Evolutionary conservation across 2,797 vertebrate genomes (phyloP), one percentile per base, ranked within the genome.

Genomic region (Sciurus carolinensis): DNA sequence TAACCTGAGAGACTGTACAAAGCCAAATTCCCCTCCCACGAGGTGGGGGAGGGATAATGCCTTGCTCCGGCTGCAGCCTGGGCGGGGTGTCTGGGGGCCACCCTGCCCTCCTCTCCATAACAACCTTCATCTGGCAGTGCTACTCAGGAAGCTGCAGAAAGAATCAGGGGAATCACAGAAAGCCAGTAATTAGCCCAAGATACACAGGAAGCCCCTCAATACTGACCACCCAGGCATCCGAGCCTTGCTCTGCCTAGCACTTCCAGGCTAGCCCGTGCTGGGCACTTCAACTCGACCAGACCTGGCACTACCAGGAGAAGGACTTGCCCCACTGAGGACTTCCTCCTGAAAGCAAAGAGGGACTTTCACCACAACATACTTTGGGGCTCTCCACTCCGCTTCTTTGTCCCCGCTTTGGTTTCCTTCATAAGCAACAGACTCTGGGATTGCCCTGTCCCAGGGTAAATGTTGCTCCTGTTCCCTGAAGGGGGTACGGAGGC

Each of bases 21-120:
- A 97, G 93, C 87, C 89, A 69, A 92, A 5, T 95, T 96, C 72
- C 77, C 0, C 7, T 92, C 77, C 95, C 95, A 86, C 94, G 80
- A 87, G 96, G 94, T 84, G 77, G 0, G 87, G 90, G 67, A 72
- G 86, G 66, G 44, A 90, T 39, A 36, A 36, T 77, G 76, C 85
- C 52, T 0, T 4, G 89, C 90, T 91, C 96, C 50, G 95, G 76
- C 52, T 47, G 18, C 75, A 97, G 91, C 86, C 80, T 94, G 76
- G 42, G 15, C 54, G 5, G 5, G 39, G 57, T 22, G 18, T 90
- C 96, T 97, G 92, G 75, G 91, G 71, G 71, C 26, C 52, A 36
- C 14, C 57, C 52, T 85, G 20, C 71, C 7, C 2, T 2, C 69
- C 62, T 84, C 66, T 89, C 87, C 87, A 76, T 47, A 52, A 26